phyloP scores from a whole-genome alignment of 2,888 invertebrate genomes.

The Synanthedon andrenaeformis region DNA sequence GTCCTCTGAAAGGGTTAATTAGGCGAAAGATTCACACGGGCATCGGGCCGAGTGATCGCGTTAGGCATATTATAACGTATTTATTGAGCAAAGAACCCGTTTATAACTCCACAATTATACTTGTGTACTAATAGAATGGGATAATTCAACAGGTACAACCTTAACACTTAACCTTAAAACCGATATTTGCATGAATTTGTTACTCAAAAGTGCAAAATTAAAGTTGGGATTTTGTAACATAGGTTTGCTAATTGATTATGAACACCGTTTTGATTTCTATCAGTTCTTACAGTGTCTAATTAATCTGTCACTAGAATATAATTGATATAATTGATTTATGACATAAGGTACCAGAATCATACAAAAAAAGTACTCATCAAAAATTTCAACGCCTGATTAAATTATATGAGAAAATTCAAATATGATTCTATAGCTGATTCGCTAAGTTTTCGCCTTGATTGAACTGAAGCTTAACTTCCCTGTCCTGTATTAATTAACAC shows the following conservation, averaged over 20 bases:
- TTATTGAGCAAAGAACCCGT: slow-evolving; percentile 54
- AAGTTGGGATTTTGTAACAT: neutral
- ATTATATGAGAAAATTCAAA: too few relatives aligned
- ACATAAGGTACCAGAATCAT: too few relatives aligned
- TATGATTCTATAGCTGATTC: too few relatives aligned
- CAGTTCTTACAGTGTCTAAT: slow-evolving; percentile 6
- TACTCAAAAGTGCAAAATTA: neutral
- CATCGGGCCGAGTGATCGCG: slow-evolving; percentile 51
- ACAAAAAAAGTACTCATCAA: too few relatives aligned
- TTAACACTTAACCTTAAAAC: neutral
- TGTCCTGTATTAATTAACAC: too few relatives aligned
- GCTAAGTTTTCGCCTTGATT: too few relatives aligned
- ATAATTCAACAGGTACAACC: neutral
- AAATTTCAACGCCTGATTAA: too few relatives aligned
- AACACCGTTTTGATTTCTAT: slow-evolving; percentile 18
- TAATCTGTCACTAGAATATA: too few relatives aligned
- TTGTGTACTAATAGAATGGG: neutral
- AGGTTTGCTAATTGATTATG: slow-evolving; percentile 17
- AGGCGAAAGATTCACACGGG: slow-evolving; percentile 57
- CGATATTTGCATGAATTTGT: neutral
- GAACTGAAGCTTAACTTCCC: too few relatives aligned
- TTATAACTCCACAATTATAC: slow-evolving; percentile 24
- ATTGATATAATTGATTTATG: too few relatives aligned
- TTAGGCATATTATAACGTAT: slow-evolving; percentile 61
- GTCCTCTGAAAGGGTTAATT: slow-evolving; percentile 60